Base-by-base conservation (phyloP, 2,888 invertebrate species). In the Doris montereyensis region DNA sequence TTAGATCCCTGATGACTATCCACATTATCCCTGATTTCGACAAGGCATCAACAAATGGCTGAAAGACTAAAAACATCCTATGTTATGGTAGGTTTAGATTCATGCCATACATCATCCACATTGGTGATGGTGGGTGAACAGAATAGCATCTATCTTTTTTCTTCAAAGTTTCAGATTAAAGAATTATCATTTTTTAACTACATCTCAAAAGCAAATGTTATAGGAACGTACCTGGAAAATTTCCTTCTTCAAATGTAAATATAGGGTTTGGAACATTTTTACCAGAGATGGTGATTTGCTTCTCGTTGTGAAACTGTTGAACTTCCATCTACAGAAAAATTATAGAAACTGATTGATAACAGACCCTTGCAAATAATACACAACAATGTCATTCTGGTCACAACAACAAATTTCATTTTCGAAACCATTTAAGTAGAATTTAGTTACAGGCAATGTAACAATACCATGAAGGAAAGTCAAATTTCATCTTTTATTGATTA, bases 271-370 rank as follows among this genome's bases (percentile, higher is more conserved):
- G 97, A 71, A 96, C 94, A 83, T 94, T 94, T 62, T 94, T 94
- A 1, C 97, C 98, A 89, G 95, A 95, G 0, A 97, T 94, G 0
- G 97, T 97, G 75, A 98, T 96, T 91, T 97, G 96, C 89, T 97
- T 95, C 82, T 94, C 93, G 75, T 94, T 93, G 81, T 96, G 94
- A 92, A 95, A 98, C 10, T 94, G 94, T 85, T 97, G 95, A 0
- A 97, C 94, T 82, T 97, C 96, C 74, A 95, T 93, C 34, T 94
- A 92, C 34, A 85, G n/a, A n/a, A n/a, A n/a, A n/a, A n/a, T n/a
- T n/a, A n/a, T n/a, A n/a, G n/a, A n/a, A n/a, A n/a, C n/a, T n/a
- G n/a, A n/a, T n/a, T n/a, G 17, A 68, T 2, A 67, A n/a, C 17
- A 17, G 17, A 17, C 28, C 28, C 67, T 17, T 17, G 24, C 3